Evolutionary conservation across 2,113 vertebrate genomes (phyloP), one percentile per base, ranked within the genome.

Genomic region (Leucopsar rothschildi): DNA sequence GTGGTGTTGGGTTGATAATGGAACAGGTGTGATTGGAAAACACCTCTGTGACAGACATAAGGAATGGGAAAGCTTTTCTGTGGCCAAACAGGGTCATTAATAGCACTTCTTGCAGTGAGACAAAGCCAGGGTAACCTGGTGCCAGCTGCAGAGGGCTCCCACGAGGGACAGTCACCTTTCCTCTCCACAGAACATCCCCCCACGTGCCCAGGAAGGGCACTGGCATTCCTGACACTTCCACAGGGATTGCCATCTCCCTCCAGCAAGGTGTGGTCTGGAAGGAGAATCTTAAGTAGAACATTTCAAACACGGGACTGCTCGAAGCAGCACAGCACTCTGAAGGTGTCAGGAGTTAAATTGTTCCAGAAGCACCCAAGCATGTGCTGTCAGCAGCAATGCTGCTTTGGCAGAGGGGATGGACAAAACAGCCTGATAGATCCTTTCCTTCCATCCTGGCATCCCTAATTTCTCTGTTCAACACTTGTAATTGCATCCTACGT

Each of bases 381-480:
- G 47, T 22, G 31, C 88, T 93, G 95, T 95, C 95, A 96, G 77
- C 28, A 92, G 16, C n/a, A 81, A 88, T 88, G 56, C 47, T 40
- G 23, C 17, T 2, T 7, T 63, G 68, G 63, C 47, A 79, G 52
- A 55, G 64, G 59, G 6, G 56, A 93, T 71, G 88, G 90, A 83
- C 95, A 75, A 66, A 93, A 37, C 49, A 70, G 72, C 49, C 68
- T 33, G 33, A 83, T 28, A 63, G 64, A 78, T 23, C 64, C 52
- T 40, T 93, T 64, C 87, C 49, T 90, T 71, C 82, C 68, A 90
- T 64, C 45, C 56, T 73, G 78, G 72, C 92, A 70, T 77, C 87
- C 85, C 70, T 88, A 86, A 95, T 90, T 96, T 93, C 65, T 79
- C 86, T 29, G 40, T 92, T 96, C 93, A 96, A 90, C 76, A 93